These are phyloP conservation scores for Oligia fasciuncula DNA, from an alignment of 2,888 invertebrate genomes.

Conservation along the genomic window DNA sequence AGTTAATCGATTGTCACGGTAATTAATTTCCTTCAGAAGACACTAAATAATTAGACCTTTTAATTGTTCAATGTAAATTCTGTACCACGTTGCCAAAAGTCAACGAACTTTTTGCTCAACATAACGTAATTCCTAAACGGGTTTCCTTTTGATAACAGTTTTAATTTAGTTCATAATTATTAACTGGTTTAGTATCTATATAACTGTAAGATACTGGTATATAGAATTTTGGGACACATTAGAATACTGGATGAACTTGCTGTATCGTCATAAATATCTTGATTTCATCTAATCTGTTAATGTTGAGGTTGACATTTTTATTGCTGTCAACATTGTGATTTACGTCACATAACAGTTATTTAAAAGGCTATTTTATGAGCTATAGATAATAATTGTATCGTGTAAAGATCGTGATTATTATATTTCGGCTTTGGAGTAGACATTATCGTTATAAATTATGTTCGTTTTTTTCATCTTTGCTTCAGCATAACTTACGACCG, in stretches of 20 bases:
- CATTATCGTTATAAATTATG: not conserved
- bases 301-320: constrained; percentile 15
- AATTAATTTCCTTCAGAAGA: constrained; percentile 22
- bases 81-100: constrained; percentile 33
- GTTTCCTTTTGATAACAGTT: constrained; percentile 51
- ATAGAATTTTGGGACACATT: constrained; percentile 32
- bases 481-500: not conserved
- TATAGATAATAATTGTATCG: constrained; percentile 27
- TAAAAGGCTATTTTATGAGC: not conserved
- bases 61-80: constrained; percentile 2
- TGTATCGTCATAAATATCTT: constrained; percentile 18
- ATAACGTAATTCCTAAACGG: constrained; percentile 54
- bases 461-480: not conserved
- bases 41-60: not conserved
- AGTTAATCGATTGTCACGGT: constrained; percentile 18
- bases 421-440: not conserved
- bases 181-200: constrained; percentile 29
- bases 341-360: constrained; percentile 23
- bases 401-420: constrained; percentile 11
- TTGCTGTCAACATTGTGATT: constrained; percentile 17
- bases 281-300: constrained; percentile 20
- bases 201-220: constrained; percentile 63
- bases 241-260: constrained; percentile 41
- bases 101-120: constrained; percentile 53
- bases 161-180: constrained; percentile 29